Evolutionary conservation across 2,797 vertebrate genomes (phyloP).

Genomic region (Limnodromus scolopaceus): DNA sequence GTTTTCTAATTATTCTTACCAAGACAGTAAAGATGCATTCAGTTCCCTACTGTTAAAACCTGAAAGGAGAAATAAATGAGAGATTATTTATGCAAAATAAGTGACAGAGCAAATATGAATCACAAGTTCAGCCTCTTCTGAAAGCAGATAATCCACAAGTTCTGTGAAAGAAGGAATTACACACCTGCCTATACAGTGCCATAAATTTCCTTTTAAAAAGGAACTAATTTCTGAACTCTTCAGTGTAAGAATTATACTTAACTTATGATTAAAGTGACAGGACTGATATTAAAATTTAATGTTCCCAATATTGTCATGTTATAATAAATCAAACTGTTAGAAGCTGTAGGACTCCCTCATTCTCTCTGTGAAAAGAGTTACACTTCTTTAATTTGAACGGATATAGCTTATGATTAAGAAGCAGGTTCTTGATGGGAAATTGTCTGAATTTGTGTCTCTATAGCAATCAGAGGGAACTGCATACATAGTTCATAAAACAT

Average conservation of each 20-base stretch:
- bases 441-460: constrained; percentile 45
- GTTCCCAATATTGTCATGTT: constrained; percentile 67
- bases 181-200: constrained; percentile 35
- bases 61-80: constrained; percentile 32
- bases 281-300: constrained; percentile 73
- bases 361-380: constrained; percentile 43
- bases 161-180: constrained; percentile 60
- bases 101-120: constrained; percentile 7
- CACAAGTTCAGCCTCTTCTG: constrained; percentile 28
- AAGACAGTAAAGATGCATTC: not conserved
- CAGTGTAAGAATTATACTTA: constrained; percentile 58
- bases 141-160: constrained; percentile 19
- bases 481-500: constrained; percentile 33
- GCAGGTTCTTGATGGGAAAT: constrained; percentile 13
- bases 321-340: constrained; percentile 71
- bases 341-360: constrained; percentile 10
- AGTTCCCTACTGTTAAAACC: not conserved
- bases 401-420: constrained; percentile 55
- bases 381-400: constrained; percentile 62
- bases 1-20: not conserved
- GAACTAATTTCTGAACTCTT: constrained; percentile 69
- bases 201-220: constrained; percentile 70
- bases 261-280: constrained; percentile 67
- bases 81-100: not conserved
- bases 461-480: constrained; percentile 9